Conservation (phyloP, 2,113 vertebrate species). For the Platichthys flesus region DNA sequence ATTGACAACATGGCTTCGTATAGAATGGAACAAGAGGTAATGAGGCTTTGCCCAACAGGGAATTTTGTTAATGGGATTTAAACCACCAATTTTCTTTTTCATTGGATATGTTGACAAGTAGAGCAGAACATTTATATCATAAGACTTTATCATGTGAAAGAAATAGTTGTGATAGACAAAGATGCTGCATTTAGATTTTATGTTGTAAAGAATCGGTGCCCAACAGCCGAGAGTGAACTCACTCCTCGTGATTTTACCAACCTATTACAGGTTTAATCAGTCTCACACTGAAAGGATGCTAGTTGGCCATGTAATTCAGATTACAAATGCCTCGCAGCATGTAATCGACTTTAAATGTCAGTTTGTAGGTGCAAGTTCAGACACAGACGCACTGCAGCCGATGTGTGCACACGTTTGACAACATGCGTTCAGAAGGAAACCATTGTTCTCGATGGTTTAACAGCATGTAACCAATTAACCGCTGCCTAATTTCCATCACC, state of each 20-base stretch:
- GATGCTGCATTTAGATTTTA: neutral
- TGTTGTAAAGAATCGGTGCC: neutral
- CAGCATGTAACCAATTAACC: conserved; percentile 45
- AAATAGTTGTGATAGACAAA: neutral
- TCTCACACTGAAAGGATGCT: neutral
- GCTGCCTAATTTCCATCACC: conserved; percentile 41
- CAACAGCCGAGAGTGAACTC: neutral
- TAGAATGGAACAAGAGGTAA: neutral
- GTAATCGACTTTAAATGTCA: conserved; percentile 50
- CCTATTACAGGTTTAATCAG: conserved; percentile 5
- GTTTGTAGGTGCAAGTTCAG: conserved; percentile 16
- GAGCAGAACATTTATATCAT: neutral
- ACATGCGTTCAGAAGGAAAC: conserved; percentile 29
- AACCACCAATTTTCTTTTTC: neutral
- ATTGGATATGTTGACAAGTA: neutral
- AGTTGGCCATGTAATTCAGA: conserved; percentile 33
- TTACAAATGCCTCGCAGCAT: conserved; percentile 14
- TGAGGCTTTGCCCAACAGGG: neutral
- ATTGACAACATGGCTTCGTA: neutral
- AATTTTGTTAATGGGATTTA: too few species aligned
- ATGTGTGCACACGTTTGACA: conserved; percentile 15
- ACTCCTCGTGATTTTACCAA: neutral
- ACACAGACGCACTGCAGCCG: neutral
- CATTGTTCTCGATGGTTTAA: conserved; percentile 18
- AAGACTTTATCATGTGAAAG: neutral